A percentile compares a stretch with the other conserved stretches of the same genome.
These are phyloP conservation scores for Ethmia dodecea DNA, from an alignment of 2,888 invertebrate genomes.

Conservation along the genomic window DNA sequence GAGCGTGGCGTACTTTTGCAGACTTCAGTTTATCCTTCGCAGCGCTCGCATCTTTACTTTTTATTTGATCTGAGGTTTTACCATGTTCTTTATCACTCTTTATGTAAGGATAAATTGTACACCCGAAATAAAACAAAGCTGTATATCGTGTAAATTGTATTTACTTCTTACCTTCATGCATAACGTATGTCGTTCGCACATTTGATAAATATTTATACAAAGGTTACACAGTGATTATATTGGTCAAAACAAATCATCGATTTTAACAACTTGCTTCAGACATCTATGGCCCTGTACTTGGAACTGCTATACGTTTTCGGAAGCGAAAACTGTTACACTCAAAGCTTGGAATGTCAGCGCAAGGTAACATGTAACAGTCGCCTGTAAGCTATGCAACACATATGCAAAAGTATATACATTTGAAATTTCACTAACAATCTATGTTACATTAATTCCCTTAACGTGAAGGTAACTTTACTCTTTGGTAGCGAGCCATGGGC, in stretches of 20 bases:
- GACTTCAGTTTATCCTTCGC: too few species aligned
- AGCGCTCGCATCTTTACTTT: too few species aligned
- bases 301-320: slow-evolving; percentile 16
- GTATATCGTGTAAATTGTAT: slow-evolving; percentile 74
- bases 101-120: too few species aligned
- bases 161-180: slow-evolving; percentile 73
- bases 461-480: slow-evolving; percentile 73
- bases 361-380: slow-evolving; percentile 26
- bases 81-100: too few species aligned
- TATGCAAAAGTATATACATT: slow-evolving; percentile 65
- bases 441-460: slow-evolving; percentile 65
- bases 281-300: slow-evolving; percentile 23
- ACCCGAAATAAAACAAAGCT: slow-evolving; percentile 53
- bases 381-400: slow-evolving; percentile 60
- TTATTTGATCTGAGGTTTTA: too few species aligned
- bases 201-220: slow-evolving; percentile 71
- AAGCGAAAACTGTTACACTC: slow-evolving; percentile 45
- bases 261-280: slow-evolving; percentile 41
- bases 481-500: slow-evolving; percentile 69
- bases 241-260: slow-evolving; percentile 69
- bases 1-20: too few species aligned
- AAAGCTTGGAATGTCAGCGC: slow-evolving; percentile 63
- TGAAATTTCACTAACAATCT: slow-evolving; percentile 55
- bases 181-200: slow-evolving; percentile 62
- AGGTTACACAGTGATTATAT: slow-evolving; percentile 73